phyloP scores from a whole-genome alignment of 1,140 invertebrate genomes.

The Gerris buenoi region DNA sequence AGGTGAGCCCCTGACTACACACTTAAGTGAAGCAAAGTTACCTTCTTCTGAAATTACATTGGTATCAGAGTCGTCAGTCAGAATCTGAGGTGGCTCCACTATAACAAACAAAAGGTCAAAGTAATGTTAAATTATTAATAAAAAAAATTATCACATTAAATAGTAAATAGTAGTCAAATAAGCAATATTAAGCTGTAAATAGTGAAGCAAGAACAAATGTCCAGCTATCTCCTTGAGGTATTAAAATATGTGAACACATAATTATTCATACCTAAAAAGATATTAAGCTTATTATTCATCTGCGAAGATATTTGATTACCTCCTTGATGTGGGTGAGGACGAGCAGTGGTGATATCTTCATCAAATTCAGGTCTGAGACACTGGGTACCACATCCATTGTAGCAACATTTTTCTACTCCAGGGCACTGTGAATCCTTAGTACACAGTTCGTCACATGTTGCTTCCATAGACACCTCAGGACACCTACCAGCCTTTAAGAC shows the following conservation, averaged over 20 bases:
- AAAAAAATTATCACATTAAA: no score
- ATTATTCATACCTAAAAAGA: no score
- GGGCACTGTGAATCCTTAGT: constrained; percentile 66
- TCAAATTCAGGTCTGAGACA: constrained; percentile 36
- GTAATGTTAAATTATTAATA: no score
- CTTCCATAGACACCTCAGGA: constrained; percentile 37
- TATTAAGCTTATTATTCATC: no score
- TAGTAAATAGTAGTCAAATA: no score
- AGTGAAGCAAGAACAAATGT: no score
- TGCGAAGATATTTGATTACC: no score
- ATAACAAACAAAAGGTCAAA: constrained; percentile 15
- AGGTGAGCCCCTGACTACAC: constrained; percentile 56
- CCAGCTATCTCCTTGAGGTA: no score
- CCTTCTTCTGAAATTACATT: constrained; percentile 51
- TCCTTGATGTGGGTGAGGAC: not conserved
- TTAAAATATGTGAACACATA: no score
- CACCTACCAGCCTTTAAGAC: constrained; percentile 59
- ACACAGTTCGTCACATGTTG: constrained; percentile 52
- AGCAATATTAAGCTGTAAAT: no score
- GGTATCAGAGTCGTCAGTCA: constrained; percentile 33
- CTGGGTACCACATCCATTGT: constrained; percentile 52
- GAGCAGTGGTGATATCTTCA: not conserved
- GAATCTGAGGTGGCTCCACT: constrained; percentile 31
- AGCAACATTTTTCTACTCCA: constrained; percentile 63
- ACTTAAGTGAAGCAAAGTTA: constrained; percentile 50